A percentile compares a stretch with the other conserved stretches of the same genome.
These are phyloP conservation scores for Archips crataeganus DNA, from an alignment of 2,888 invertebrate species.

Conservation along the genomic window DNA sequence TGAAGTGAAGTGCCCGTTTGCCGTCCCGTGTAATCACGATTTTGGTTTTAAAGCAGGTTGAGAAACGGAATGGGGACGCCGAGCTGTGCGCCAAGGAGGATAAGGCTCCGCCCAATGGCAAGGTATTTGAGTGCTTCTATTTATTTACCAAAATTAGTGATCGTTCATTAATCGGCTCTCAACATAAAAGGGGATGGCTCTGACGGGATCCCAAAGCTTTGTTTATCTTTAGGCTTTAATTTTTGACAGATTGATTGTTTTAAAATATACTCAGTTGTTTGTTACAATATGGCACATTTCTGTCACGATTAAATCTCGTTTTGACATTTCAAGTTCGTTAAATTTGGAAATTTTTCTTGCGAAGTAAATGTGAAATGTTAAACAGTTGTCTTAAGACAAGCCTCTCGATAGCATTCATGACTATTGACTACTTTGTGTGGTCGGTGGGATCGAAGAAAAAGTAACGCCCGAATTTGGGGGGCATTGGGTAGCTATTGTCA, in stretches of 20 bases:
- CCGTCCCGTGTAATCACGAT: conserved; percentile 44
- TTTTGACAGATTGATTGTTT: too few relatives aligned
- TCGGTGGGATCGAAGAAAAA: background rate
- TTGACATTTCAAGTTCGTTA: background rate
- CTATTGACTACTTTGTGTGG: background rate
- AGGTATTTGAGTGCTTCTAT: conserved; percentile 56
- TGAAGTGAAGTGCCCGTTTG: conserved; percentile 48
- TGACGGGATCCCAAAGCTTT: background rate
- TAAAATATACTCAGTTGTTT: background rate
- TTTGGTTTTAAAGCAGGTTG: conserved; percentile 53
- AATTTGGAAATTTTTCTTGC: too few relatives aligned
- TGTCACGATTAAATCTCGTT: background rate
- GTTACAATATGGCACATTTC: background rate
- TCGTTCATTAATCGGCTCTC: background rate
- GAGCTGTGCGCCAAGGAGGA: conserved; percentile 70
- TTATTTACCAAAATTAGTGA: background rate
- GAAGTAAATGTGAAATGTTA: too few relatives aligned
- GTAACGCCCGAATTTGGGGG: background rate
- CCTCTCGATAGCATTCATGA: background rate
- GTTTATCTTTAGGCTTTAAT: background rate
- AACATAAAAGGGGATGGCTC: background rate
- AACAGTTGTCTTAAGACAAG: background rate
- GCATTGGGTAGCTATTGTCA: background rate
- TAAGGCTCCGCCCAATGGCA: conserved; percentile 57
- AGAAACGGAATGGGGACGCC: conserved; percentile 55